Conservation (phyloP, 2,888 invertebrate genomes). For the Heliothis peltigera region DNA sequence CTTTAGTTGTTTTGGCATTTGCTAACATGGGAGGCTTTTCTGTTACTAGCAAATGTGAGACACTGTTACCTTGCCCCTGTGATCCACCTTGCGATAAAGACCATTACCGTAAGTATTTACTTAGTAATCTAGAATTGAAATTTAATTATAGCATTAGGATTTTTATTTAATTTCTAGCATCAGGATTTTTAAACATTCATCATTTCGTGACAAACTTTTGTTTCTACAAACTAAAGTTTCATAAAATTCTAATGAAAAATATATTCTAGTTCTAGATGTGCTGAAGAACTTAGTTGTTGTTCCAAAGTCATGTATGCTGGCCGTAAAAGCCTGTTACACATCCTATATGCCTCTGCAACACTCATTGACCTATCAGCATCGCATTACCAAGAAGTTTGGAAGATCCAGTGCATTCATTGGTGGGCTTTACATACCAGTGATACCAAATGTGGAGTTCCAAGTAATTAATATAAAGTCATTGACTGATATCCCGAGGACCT, state of each 20-base stretch:
- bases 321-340: constrained; percentile 73
- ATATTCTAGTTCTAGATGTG: constrained; percentile 82
- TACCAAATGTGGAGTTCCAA: constrained; percentile 81
- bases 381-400: constrained; percentile 65
- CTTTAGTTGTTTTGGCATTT: constrained; percentile 79
- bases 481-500: constrained; percentile 68
- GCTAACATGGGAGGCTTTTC: constrained; percentile 72
- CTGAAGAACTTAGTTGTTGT: constrained; percentile 72
- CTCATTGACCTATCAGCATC: constrained; percentile 72
- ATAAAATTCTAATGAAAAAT: constrained; percentile 1
- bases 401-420: constrained; percentile 72
- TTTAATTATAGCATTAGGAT: too few relatives aligned
- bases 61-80: constrained; percentile 73
- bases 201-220: too few relatives aligned
- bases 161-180: too few relatives aligned
- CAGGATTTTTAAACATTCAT: too few relatives aligned
- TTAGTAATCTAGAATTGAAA: too few relatives aligned
- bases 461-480: constrained; percentile 75
- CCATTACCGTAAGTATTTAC: constrained; percentile 79
- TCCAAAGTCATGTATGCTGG: constrained; percentile 81
- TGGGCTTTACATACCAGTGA: constrained; percentile 80
- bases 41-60: constrained; percentile 70
- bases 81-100: constrained; percentile 75
- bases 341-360: constrained; percentile 77
- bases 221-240: too few relatives aligned